Evolutionary conservation across 2,113 vertebrate genomes (phyloP), one percentile per base, ranked within the genome.

Genomic region (Hemiprocne comata): DNA sequence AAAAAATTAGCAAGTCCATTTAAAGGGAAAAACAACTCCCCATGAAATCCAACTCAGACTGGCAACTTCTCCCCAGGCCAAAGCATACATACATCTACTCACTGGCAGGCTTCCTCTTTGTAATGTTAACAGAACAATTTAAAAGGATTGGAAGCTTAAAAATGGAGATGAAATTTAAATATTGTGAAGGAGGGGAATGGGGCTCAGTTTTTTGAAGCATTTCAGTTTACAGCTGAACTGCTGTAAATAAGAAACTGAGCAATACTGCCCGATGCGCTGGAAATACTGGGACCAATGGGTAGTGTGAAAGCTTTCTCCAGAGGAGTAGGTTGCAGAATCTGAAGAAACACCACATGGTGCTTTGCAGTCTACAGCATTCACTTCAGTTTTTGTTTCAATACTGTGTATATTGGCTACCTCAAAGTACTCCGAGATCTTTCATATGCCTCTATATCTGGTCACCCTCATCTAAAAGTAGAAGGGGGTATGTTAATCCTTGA

Each of bases 1-100:
- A 65, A 87, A 77, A 96, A 97, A 96, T 98, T 98, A 98, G 97
- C 97, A 98, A 97, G 88, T 97, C 93, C 97, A 97, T 97, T 96
- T 88, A 82, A 90, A 91, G 92, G 78, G 51, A 93, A 95, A 97
- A 77, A 82, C 79, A 95, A 81, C 94, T 74, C 85, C 70, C 34
- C 25, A 64, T 82, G 95, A 97, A 97, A 92, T 69, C 88, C 88
- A 86, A 95, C 92, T 96, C 92, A 95, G 70, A 76, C 23, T 86
- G 62, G 74, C 92, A 87, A 91, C 80, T 87, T 87, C 97, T 94
- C 95, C 71, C 90, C 96, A 93, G 93, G 95, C 61, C 90, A 97
- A 97, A 96, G 96, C 85, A 97, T 42, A 98, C 97, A 87, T 72
- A 96, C 85, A 88, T 12, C 48, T 46, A 48, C 67, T 83, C 19